phyloP scores from a whole-genome alignment of 2,888 invertebrate genomes.

The Autographa gamma region DNA sequence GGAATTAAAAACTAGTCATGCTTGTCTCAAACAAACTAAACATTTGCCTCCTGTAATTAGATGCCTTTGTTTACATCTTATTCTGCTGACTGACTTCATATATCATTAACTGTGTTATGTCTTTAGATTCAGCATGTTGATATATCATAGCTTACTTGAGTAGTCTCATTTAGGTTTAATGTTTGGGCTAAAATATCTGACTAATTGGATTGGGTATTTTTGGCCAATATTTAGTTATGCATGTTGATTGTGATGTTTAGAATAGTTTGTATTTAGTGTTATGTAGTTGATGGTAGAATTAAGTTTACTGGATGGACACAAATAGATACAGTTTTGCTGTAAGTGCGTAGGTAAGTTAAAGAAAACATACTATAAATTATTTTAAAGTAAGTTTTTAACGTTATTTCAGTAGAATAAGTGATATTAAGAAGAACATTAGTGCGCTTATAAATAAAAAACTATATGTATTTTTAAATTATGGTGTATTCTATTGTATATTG shows the following conservation, averaged over 20 bases:
- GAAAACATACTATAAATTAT: neutral
- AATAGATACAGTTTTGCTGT: slow-evolving; percentile 23
- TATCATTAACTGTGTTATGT: slow-evolving; percentile 39
- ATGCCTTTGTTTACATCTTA: slow-evolving; percentile 32
- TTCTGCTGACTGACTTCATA: slow-evolving; percentile 36
- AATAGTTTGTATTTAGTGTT: slow-evolving; percentile 33
- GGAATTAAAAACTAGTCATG: slow-evolving; percentile 49
- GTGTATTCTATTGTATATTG: no score
- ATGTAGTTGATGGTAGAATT: slow-evolving; percentile 31
- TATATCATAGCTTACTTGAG: slow-evolving; percentile 13
- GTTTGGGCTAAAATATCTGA: slow-evolving; percentile 24
- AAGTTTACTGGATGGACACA: slow-evolving; percentile 40
- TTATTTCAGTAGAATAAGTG: no score
- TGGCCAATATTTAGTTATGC: slow-evolving; percentile 35
- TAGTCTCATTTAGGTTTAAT: slow-evolving; percentile 10
- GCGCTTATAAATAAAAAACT: no score
- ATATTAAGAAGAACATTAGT: no score
- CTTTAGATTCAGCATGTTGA: slow-evolving; percentile 39
- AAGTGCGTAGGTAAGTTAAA: slow-evolving; percentile 22
- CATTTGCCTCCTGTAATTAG: slow-evolving; percentile 39
- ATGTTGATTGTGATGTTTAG: slow-evolving; percentile 43
- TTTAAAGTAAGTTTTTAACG: neutral
- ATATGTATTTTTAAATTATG: no score
- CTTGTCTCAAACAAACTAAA: slow-evolving; percentile 47
- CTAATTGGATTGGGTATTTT: slow-evolving; percentile 26